Percentiles rank a stretch among this genome's conserved stretches.
Evolutionary conservation across 2,113 vertebrate genomes (phyloP).

Genomic region (Polypterus bichir): DNA sequence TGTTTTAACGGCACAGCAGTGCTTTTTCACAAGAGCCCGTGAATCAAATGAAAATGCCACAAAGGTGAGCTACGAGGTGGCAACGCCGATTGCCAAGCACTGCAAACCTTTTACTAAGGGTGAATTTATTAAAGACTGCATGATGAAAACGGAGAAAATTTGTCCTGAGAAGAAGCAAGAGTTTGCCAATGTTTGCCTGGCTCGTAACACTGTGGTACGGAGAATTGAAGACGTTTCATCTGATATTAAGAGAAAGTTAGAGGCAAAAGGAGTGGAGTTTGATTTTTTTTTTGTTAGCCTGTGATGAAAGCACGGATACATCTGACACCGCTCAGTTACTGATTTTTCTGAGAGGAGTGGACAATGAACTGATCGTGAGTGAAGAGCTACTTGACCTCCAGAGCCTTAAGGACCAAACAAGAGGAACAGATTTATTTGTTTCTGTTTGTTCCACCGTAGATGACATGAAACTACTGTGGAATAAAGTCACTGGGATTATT

Average conservation of each 20-base stretch:
- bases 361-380: constrained; percentile 13
- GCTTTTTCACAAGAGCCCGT: no score
- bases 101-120: constrained; percentile 27
- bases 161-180: constrained; percentile 23
- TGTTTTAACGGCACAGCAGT: no score
- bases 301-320: constrained; percentile 8
- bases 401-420: constrained; percentile 18
- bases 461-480: constrained; percentile 1
- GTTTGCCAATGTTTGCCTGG: constrained; percentile 15
- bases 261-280: constrained; percentile 2
- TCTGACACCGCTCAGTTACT: background rate
- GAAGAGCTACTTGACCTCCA: constrained; percentile 22
- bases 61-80: constrained; percentile 20
- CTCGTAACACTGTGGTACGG: constrained; percentile 17
- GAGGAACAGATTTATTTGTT: constrained; percentile 14
- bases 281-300: constrained; percentile 2
- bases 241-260: constrained; percentile 20
- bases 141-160: constrained; percentile 21
- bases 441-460: constrained; percentile 5
- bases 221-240: constrained; percentile 20
- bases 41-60: constrained; percentile 20
- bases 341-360: constrained; percentile 20
- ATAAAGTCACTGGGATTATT: constrained; percentile 5
- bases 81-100: constrained; percentile 20
- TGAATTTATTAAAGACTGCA: constrained; percentile 24